Evolutionary conservation across 2,888 invertebrate genomes (phyloP), one percentile per base, ranked within the genome.

Genomic region (Chrysopilus asiliformis): DNA sequence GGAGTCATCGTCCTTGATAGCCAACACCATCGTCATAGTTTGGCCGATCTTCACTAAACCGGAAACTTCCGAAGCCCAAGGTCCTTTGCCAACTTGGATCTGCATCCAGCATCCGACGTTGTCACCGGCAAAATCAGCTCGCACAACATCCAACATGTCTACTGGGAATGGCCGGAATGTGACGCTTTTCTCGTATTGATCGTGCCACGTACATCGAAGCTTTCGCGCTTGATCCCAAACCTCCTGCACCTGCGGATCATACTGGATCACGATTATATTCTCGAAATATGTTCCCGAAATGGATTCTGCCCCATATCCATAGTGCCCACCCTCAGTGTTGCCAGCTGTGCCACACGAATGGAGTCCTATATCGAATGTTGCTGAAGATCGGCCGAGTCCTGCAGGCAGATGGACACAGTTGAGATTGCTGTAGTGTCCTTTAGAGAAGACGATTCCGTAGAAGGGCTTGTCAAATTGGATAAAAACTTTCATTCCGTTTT

Each of bases 31-130:
- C 10, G 91, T 93, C 90, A 93, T 90, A 0, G 91, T 91, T 58
- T 91, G 91, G 2, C 91, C 91, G 38, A 91, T 91, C 65, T 91
- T 91, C 0, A 91, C 91, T 32, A 93, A 68, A 0, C 91, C 91
- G 0, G 89, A 87, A 2, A 91, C 91, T 64, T 91, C 91, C 0
- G 89, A 87, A 8, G 91, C 90, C 90, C 91, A 93, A 0, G 91
- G 91, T 15, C 90, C 89, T 57, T 87, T 89, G 26, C 89, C 90
- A 4, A 89, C 87, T 68, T 93, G 91, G 47, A 93, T 91, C 57
- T 91, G 90, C 91, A 93, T 91, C 91, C 91, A 93, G 64, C 91
- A 91, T 13, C 90, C 90, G 3, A 91, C 89, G 53, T 93, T 93
- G 52, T 93, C 91, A 1, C 91, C 91, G 39, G 90, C 89, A 48